Percentiles rank a stretch among this genome's conserved stretches.
Evolutionary conservation across 2,797 vertebrate genomes (phyloP).

Genomic region (Myotis findleyi): DNA sequence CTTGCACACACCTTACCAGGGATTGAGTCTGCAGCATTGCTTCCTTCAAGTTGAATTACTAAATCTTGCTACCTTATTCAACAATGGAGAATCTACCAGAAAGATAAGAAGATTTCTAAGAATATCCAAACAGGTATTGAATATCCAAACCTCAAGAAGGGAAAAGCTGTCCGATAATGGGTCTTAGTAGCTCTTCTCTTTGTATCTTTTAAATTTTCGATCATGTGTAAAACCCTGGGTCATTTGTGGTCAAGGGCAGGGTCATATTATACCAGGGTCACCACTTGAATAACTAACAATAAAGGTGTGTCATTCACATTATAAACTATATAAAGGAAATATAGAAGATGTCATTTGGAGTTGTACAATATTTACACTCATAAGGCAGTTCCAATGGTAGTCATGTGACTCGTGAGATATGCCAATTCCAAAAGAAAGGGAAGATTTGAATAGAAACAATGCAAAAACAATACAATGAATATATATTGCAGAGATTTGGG

Average conservation of each 20-base stretch:
- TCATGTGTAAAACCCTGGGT: background rate
- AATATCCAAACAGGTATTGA: background rate
- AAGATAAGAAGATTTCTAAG: background rate
- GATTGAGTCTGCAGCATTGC: too few species aligned
- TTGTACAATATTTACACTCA: background rate
- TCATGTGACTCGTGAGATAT: background rate
- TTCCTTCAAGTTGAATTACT: background rate
- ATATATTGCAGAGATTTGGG: background rate
- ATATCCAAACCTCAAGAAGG: slow-evolving; percentile 13
- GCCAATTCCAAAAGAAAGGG: background rate
- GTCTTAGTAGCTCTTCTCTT: background rate
- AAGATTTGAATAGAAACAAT: background rate
- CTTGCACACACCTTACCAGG: too few species aligned
- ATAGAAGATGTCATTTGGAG: background rate
- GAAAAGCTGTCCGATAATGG: background rate
- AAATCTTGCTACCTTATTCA: background rate
- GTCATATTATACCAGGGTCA: background rate
- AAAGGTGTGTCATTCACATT: background rate
- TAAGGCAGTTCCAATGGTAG: background rate
- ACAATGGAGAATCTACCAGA: background rate
- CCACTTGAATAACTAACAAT: background rate
- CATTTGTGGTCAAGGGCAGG: background rate
- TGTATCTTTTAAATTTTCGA: background rate
- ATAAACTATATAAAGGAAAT: background rate
- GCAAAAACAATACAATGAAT: background rate